Evolutionary conservation across 2,888 invertebrate species (phyloP), one percentile per base, ranked within the genome.

Genomic region (Lamellibrachia satsuma): DNA sequence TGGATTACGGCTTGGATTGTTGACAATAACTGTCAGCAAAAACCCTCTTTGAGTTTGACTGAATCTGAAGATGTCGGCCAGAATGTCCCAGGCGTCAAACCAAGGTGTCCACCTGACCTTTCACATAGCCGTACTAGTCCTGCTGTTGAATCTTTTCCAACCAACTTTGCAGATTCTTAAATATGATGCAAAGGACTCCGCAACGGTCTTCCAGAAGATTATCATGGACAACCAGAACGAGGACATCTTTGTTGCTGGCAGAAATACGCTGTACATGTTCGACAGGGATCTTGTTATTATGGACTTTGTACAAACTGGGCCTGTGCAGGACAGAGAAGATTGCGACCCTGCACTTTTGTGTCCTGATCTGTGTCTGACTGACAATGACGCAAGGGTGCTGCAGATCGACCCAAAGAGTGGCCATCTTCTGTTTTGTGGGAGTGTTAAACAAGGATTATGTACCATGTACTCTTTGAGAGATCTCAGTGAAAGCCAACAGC

Each of bases 361-460:
- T 91, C n/a, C 52, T n/a, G 55, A 52, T 15, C 75, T 90, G 22
- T 90, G 15, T 0, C n/a, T 90, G 1, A 92, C 92, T 6, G 93
- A 94, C 92, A 95, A 95, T 93, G 92, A 94, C 9, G 93, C 94
- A 15, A 94, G 93, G 90, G 93, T 95, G 22, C 90, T 95, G 60
- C 94, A 94, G 91, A 93, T 94, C 4, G 92, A 93, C 90, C 93
- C 93, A 1, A 52, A 91, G 91, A 94, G 93, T 91, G 91, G 93
- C 52, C 90, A 92, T 52, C 93, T 95, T 6, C 91, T 95, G 91
- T 94, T 93, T 9, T 95, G 95, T 91, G 95, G 95, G 22, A 94
- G 94, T n/a, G 93, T 93, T 27, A 52, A 93, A 7, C 94, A 94
- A 27, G 95, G 95, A 2, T 51, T 93, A n/a, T 95, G 95, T 92